Conservation (phyloP, 1,140 invertebrate species). For the Limonius californicus region DNA sequence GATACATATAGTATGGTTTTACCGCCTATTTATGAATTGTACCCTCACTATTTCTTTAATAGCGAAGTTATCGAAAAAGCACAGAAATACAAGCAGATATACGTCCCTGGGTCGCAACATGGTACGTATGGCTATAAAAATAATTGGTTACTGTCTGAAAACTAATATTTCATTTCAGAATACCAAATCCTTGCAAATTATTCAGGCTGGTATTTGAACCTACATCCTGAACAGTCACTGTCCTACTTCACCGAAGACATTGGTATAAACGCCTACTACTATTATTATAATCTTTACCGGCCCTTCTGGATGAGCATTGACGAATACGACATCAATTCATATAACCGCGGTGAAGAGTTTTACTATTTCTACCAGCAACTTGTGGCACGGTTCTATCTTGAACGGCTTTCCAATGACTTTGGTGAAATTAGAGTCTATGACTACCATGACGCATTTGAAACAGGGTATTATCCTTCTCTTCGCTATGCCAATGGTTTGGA, state of each 20-base stretch:
- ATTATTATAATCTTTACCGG: conserved; percentile 59
- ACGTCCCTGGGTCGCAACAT: too few species aligned
- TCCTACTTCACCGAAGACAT: conserved; percentile 73
- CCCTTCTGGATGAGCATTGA: conserved; percentile 66
- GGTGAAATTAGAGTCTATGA: too few species aligned
- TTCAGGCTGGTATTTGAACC: conserved; percentile 49
- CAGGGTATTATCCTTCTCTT: too few species aligned
- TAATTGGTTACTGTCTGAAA: too few species aligned
- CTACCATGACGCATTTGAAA: too few species aligned
- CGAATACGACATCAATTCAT: conserved; percentile 51
- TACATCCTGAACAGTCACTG: conserved; percentile 53
- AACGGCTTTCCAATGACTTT: too few species aligned
- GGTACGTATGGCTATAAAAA: too few species aligned
- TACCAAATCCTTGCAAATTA: conserved; percentile 51
- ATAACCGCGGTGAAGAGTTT: conserved; percentile 60
- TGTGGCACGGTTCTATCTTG: too few species aligned
- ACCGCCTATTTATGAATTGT: conserved; percentile 65
- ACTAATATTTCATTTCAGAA: too few species aligned
- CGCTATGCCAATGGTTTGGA: too few species aligned
- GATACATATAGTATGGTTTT: conserved; percentile 59
- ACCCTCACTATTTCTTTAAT: conserved; percentile 62
- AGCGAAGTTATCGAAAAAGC: conserved; percentile 57
- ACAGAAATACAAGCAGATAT: conserved; percentile 51
- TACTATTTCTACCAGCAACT: conserved; percentile 55
- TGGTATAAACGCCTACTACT: conserved; percentile 65